Percentiles rank a stretch among this genome's conserved stretches.
Conservation (phyloP, 2,888 invertebrate genomes). For the Andrena bucephala region DNA sequence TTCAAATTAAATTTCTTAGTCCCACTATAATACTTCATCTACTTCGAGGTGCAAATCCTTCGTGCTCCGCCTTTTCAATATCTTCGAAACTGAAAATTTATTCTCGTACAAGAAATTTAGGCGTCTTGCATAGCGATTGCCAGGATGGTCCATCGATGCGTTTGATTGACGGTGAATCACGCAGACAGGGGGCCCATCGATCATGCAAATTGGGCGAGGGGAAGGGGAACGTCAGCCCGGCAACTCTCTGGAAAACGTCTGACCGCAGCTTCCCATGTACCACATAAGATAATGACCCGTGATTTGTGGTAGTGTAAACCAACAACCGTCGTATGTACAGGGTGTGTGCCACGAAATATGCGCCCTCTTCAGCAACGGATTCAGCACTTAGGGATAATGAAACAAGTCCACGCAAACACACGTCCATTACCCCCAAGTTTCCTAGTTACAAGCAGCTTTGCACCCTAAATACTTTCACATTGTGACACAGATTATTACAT, state of each 20-base stretch:
- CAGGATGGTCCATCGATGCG: constrained; percentile 21
- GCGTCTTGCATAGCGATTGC: constrained; percentile 6
- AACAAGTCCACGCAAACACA: neutral
- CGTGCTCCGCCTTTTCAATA: neutral
- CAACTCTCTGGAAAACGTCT: constrained; percentile 65
- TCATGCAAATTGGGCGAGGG: constrained; percentile 64
- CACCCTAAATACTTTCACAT: too few species aligned
- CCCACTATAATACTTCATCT: too few species aligned
- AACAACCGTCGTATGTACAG: constrained; percentile 54
- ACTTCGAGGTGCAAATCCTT: neutral
- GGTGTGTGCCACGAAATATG: neutral
- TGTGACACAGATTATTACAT: too few species aligned
- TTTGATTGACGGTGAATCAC: constrained; percentile 63
- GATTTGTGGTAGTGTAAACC: constrained; percentile 67
- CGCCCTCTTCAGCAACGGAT: neutral
- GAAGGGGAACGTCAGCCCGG: constrained; percentile 21
- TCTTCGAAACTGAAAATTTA: neutral
- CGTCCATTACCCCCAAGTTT: too few species aligned
- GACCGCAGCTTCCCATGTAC: constrained; percentile 75
- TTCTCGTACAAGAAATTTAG: constrained; percentile 5
- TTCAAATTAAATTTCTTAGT: too few species aligned
- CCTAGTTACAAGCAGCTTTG: too few species aligned
- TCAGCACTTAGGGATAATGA: neutral
- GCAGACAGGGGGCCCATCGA: constrained; percentile 49
- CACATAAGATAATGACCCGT: constrained; percentile 75